Evolutionary conservation across 64 coral and sea anemone species (phyloP).

Genomic region (Trachythela sp.): DNA sequence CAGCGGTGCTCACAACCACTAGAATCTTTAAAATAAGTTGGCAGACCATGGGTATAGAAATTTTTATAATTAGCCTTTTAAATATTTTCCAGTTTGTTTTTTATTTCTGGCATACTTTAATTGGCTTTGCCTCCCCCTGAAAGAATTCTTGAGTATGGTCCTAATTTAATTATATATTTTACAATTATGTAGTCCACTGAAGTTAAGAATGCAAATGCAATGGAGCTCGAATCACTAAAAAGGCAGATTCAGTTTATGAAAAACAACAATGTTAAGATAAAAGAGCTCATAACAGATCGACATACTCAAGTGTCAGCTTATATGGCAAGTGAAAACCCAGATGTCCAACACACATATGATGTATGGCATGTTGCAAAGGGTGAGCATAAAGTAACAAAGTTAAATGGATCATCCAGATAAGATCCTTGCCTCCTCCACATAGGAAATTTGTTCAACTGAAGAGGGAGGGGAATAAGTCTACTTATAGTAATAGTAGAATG

Average conservation of each 20-base stretch:
- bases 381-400: neutral
- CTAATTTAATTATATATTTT: neutral
- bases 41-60: too few species aligned
- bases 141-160: neutral
- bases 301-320: slow-evolving; percentile 20
- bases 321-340: slow-evolving; percentile 13
- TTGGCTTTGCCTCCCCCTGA: too few species aligned
- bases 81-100: too few species aligned
- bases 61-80: too few species aligned
- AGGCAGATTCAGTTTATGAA: slow-evolving; percentile 13
- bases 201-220: slow-evolving; percentile 15
- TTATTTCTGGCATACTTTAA: too few species aligned
- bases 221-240: slow-evolving; percentile 23
- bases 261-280: neutral
- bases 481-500: too few species aligned
- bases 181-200: slow-evolving; percentile 20
- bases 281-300: slow-evolving; percentile 3
- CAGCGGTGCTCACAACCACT: too few species aligned
- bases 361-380: slow-evolving; percentile 21
- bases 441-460: neutral
- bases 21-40: too few species aligned
- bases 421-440: neutral
- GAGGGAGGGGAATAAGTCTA: too few species aligned
- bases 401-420: neutral
- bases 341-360: slow-evolving; percentile 24